Conservation (phyloP, 2,797 vertebrate species). For the Rhincodon typus region DNA sequence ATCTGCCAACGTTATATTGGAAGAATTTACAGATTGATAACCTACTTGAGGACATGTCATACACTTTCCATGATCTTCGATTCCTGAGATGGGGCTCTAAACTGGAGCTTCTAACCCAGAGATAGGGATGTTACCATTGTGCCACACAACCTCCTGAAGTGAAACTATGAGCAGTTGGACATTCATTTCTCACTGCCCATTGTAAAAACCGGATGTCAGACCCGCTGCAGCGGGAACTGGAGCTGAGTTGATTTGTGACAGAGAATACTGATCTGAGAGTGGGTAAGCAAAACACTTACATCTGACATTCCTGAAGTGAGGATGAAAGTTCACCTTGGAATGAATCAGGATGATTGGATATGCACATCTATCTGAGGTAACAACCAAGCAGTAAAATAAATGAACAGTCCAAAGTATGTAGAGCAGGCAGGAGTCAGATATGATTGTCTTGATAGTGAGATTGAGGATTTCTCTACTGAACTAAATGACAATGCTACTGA, state of each 20-base stretch:
- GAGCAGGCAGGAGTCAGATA: background rate
- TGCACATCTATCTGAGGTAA: background rate
- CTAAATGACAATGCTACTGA: background rate
- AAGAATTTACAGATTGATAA: too few relatives aligned
- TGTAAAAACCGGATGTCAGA: background rate
- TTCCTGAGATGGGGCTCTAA: too few relatives aligned
- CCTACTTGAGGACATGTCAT: too few relatives aligned
- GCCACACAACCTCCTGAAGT: too few relatives aligned
- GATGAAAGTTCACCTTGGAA: background rate
- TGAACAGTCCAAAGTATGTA: background rate
- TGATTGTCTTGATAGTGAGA: background rate
- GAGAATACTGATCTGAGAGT: background rate
- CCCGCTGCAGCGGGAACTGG: background rate
- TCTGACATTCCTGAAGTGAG: background rate
- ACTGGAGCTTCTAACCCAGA: too few relatives aligned
- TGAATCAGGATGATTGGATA: background rate
- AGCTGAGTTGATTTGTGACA: background rate
- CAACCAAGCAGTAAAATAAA: background rate
- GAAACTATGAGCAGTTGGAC: background rate
- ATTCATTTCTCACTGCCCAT: background rate
- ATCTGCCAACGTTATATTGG: too few relatives aligned
- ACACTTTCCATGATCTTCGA: too few relatives aligned
- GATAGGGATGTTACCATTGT: too few relatives aligned
- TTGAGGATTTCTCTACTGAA: background rate
- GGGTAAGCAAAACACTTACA: background rate